Conservation (phyloP, 2,888 invertebrate genomes). For the Drosophila melanocephala region DNA sequence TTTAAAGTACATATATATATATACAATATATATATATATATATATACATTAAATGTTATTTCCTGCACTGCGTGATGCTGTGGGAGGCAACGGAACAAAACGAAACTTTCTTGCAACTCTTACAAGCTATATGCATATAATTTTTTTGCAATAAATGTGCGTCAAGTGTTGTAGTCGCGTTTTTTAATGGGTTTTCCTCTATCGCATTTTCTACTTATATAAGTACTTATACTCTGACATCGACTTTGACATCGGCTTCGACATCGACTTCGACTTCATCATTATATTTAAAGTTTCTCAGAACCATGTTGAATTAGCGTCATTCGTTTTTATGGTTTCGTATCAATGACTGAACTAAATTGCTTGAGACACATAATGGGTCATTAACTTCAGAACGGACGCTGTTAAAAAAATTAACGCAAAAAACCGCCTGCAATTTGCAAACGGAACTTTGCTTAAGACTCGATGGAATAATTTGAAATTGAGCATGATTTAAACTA, state of each 20-base stretch:
- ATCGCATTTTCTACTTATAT: constrained; percentile 10
- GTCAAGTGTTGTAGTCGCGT: constrained; percentile 16
- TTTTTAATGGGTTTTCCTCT: background rate
- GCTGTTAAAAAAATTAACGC: background rate
- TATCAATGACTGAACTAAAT: constrained; percentile 54
- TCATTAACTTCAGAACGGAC: constrained; percentile 28
- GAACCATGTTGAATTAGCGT: constrained; percentile 43
- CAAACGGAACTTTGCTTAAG: constrained; percentile 13
- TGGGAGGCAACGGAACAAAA: constrained; percentile 17
- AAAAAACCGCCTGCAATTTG: constrained; percentile 6
- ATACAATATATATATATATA: background rate
- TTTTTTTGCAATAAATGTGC: constrained; percentile 36
- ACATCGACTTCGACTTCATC: constrained; percentile 10
- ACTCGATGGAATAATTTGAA: background rate
- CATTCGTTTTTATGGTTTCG: constrained; percentile 35
- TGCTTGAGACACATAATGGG: constrained; percentile 22
- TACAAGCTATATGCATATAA: constrained; percentile 6
- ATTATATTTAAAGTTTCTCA: constrained; percentile 47
- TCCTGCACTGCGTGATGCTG: constrained; percentile 10
- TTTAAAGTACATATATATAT: background rate
- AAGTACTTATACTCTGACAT: constrained; percentile 5
- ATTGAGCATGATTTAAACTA: background rate
- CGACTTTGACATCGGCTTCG: background rate
- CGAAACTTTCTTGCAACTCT: constrained; percentile 10
- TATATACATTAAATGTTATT: background rate